A percentile compares a stretch with the other conserved stretches of the same genome.
Evolutionary conservation across 2,113 vertebrate species (phyloP).

Genomic region (Trochalopteron elliotii): DNA sequence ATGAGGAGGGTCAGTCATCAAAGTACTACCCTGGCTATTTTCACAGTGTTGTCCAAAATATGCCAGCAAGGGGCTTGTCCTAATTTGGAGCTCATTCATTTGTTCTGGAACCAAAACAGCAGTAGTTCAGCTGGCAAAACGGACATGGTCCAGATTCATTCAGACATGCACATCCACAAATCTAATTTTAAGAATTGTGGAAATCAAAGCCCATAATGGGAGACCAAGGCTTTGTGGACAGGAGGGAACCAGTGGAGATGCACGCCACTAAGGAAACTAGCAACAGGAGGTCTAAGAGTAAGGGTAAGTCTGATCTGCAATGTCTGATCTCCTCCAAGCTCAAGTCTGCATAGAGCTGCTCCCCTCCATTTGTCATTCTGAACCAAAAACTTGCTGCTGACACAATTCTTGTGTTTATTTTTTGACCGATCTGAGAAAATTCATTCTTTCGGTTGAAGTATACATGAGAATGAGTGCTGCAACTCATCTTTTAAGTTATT

Average conservation of each 20-base stretch:
- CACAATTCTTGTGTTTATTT: background rate
- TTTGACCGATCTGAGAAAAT: background rate
- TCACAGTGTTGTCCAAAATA: background rate
- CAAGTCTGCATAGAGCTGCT: background rate
- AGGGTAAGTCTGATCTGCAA: background rate
- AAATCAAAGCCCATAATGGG: background rate
- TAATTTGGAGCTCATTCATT: background rate
- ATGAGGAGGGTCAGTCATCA: background rate
- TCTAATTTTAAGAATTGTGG: background rate
- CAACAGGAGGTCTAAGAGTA: background rate
- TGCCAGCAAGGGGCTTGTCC: background rate
- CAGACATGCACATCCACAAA: background rate
- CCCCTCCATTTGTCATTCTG: background rate
- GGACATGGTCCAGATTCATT: background rate
- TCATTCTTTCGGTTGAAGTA: background rate
- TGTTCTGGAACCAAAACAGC: background rate
- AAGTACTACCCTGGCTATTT: background rate
- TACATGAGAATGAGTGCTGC: background rate
- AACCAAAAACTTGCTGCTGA: background rate
- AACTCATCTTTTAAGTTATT: background rate
- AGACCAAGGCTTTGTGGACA: background rate
- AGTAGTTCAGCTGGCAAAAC: background rate
- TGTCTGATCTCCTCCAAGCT: background rate
- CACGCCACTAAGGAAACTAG: background rate
- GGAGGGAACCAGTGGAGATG: background rate